Percentiles rank a stretch among this genome's conserved stretches.
Evolutionary conservation across 1,140 invertebrate genomes (phyloP).

Genomic region (Brachionus koreanus): DNA sequence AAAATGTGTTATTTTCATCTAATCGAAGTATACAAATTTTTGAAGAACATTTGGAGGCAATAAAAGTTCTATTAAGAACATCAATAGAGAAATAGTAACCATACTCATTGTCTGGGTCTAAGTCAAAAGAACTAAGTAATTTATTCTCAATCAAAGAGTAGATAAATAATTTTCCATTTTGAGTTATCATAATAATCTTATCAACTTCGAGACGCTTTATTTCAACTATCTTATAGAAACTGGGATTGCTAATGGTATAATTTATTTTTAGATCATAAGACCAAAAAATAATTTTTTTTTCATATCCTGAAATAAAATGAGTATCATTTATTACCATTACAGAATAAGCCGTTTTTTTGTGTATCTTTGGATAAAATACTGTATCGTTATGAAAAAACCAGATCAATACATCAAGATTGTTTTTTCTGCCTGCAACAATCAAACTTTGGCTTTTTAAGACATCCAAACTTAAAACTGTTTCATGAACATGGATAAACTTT

Average conservation of each 20-base stretch:
- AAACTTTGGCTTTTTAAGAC: not conserved
- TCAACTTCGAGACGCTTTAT: not conserved
- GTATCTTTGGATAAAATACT: not conserved
- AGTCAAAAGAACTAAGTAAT: not conserved
- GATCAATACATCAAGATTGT: not conserved
- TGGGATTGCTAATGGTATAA: not conserved
- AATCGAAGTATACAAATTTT: not conserved
- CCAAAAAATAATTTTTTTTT: not conserved
- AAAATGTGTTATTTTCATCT: not conserved
- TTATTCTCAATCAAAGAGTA: not conserved
- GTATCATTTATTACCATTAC: not conserved
- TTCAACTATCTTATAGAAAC: not conserved
- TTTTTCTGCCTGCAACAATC: not conserved
- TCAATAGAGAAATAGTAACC: not conserved
- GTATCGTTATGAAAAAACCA: not conserved
- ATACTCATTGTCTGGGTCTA: not conserved
- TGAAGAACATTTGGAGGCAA: not conserved
- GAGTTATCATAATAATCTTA: not conserved
- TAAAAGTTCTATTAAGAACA: not conserved
- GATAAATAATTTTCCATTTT: not conserved
- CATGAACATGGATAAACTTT: not conserved
- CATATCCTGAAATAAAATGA: not conserved
- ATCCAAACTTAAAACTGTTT: not conserved
- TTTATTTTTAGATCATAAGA: not conserved
- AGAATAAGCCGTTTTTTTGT: not conserved